Base-by-base conservation (phyloP, 2,113 vertebrate species). In the Menidia beryllina region DNA sequence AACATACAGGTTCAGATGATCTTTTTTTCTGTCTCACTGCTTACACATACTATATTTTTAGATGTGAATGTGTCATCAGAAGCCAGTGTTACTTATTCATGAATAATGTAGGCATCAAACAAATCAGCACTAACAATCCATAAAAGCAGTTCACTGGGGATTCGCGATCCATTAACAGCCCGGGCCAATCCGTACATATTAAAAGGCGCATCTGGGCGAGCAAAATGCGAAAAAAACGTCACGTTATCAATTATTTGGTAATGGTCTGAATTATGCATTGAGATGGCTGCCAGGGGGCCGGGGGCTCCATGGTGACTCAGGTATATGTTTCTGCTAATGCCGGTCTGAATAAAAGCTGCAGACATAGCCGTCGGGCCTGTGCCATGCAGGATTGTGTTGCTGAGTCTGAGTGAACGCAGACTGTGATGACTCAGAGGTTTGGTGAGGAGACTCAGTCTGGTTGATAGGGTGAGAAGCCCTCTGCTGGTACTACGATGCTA, bases 181-280 rank as follows among this genome's bases (percentile, higher is more conserved):
- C 17, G 36, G 24, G 27, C 20, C 52, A 24, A 56, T 26, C 64
- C 21, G 7, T 47, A 36, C 51, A 53, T 38, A 53, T 38, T 38
- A 55, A 20, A 30, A 38, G 51, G 45, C 68, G n/a, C 63, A 68
- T 74, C 70, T 77, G 56, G 56, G 59, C 61, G 2, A 39, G 56
- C 71, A 71, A 75, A 50, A 75, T 27, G 56, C 62, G n/a, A n/a
- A n/a, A 76, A 41, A 47, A 43, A 36, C 59, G 65, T 73, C 62
- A 77, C 20, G 72, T 78, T 57, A 80, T 86, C 8, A 75, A 81
- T 82, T 59, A 87, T 87, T 82, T 69, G 79, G 59, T 80, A 58
- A 57, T 50, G 48, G 15, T 78, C 50, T 90, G 74, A 79, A 84
- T 86, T 50, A 82, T 86, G 57, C 19, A 87, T 87, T 57, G 23